Base-by-base conservation (phyloP, 2,113 vertebrate species). In the Lophotis ruficrista region DNA sequence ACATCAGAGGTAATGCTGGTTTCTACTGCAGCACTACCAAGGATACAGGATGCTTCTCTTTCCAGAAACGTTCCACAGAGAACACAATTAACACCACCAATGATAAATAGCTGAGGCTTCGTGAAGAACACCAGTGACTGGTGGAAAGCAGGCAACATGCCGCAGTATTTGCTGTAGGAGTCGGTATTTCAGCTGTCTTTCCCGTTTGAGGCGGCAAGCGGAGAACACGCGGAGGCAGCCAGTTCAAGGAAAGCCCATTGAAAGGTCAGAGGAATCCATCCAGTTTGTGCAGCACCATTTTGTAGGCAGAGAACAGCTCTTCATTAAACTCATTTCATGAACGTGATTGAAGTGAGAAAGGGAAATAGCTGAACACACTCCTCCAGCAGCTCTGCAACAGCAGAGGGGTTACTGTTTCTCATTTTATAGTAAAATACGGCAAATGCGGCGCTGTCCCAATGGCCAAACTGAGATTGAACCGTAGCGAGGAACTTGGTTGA, bases 261-360 rank as follows among this genome's bases (percentile, higher is more conserved):
- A 96, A 95, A 96, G 93, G 96, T 97, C 95, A 96, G 83, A 81
- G 80, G 68, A 94, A 92, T 81, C 83, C 93, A 82, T 92, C 89
- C 87, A 92, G 87, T 53, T 73, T 81, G 51, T 66, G 69, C 91
- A 87, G 95, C 89, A 94, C 91, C 94, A 82, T 96, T 95, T 87
- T 81, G 83, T 68, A 81, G 73, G 86, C 76, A 93, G 60, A 86
- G 69, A 92, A 94, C 28, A 94, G 90, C 86, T 83, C 91, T 87
- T 96, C 77, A 62, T 95, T 93, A 73, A 92, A 92, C 80, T 64
- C 9, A 2, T 78, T 94, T 87, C 60, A 72, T 89, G 76, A 24
- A 90, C 87, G 56, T 51, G 93, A 95, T 62, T 58, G 80, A 83
- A 89, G 83, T 23, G 51, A 95, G 69, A 83, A 91, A 78, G 76